A percentile compares a stretch with the other conserved stretches of the same genome.
phyloP scores from a whole-genome alignment of 2,797 vertebrate genomes.

The Gobionotothen gibberifrons region DNA sequence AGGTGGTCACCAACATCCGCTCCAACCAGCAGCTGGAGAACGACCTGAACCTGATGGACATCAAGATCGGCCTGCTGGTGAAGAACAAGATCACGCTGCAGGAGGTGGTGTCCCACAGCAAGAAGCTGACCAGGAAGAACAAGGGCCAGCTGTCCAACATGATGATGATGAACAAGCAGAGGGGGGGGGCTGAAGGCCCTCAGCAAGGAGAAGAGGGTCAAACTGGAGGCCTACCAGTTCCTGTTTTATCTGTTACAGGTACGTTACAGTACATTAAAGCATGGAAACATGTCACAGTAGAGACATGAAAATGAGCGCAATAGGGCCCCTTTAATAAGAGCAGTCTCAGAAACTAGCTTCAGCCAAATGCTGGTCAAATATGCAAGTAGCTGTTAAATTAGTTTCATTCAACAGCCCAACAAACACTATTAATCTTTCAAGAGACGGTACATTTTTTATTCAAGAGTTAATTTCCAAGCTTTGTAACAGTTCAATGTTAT shows the following conservation, averaged over 20 bases:
- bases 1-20: constrained; percentile 96
- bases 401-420: no score
- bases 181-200: constrained; percentile 94
- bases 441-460: no score
- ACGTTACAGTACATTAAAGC: neutral
- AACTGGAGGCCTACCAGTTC: constrained; percentile 95
- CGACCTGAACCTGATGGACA: constrained; percentile 98
- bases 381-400: no score
- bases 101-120: constrained; percentile 99
- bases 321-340: no score
- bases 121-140: constrained; percentile 98
- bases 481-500: no score
- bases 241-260: constrained; percentile 97
- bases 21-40: constrained; percentile 98
- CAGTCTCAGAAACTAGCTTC: no score
- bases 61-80: constrained; percentile 97
- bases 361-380: no score
- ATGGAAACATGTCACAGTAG: no score
- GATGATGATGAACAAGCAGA: constrained; percentile 98
- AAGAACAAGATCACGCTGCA: constrained; percentile 98
- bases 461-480: no score
- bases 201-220: constrained; percentile 96
- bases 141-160: constrained; percentile 95
- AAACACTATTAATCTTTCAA: no score
- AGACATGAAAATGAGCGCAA: no score